A percentile compares a stretch with the other conserved stretches of the same genome.
phyloP scores from a whole-genome alignment of 2,888 invertebrate species.

The Leptopilina syphax region DNA sequence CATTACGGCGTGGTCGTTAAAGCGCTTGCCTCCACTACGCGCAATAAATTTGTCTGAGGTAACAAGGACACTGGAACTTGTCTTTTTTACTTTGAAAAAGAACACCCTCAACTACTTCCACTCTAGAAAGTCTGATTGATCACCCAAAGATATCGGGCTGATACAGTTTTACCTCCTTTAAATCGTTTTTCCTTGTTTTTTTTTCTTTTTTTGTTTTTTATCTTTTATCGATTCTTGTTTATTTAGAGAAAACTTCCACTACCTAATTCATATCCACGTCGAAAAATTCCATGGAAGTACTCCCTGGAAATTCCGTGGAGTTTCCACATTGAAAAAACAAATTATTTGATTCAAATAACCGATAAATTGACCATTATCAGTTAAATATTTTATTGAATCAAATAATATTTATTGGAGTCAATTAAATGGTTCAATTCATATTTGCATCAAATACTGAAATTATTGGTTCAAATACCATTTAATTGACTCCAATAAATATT shows the following conservation, averaged over 20 bases:
- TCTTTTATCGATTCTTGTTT: neutral
- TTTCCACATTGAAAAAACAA: too few species aligned
- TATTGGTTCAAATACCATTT: too few species aligned
- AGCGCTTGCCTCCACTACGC: conserved; percentile 2
- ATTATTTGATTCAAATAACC: too few species aligned
- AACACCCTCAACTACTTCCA: neutral
- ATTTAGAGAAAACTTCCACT: conserved; percentile 1
- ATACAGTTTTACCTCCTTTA: conserved; percentile 10
- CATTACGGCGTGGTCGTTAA: neutral
- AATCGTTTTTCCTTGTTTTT: neutral
- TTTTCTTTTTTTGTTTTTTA: too few species aligned
- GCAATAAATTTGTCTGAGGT: conserved; percentile 28
- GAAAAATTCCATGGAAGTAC: too few species aligned
- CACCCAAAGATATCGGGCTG: neutral
- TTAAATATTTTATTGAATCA: too few species aligned
- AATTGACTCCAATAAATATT: too few species aligned
- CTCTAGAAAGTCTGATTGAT: conserved; percentile 15
- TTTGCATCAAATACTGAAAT: too few species aligned
- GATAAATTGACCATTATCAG: too few species aligned
- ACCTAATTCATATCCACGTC: neutral
- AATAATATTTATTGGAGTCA: too few species aligned
- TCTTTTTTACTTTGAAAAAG: conserved; percentile 13
- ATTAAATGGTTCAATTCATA: too few species aligned
- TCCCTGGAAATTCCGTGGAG: too few species aligned
- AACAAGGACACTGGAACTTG: conserved; percentile 19